Conservation (phyloP, 1,140 invertebrate species). For the Rhyzopertha dominica region DNA sequence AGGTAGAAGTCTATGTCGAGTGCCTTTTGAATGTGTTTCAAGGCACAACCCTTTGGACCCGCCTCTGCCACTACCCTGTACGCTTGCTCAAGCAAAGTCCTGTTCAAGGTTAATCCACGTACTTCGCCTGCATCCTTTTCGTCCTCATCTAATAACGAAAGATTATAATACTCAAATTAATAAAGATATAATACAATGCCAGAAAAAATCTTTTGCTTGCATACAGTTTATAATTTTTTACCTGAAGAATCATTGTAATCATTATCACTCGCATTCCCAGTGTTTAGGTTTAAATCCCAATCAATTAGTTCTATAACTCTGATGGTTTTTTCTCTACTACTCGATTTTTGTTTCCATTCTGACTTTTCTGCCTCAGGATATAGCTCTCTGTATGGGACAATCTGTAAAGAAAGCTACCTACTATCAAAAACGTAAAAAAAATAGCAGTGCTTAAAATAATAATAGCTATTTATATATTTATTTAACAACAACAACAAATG, state of each 20-base stretch:
- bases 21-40: slow-evolving; percentile 9
- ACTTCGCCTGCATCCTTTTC: no score
- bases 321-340: slow-evolving; percentile 49
- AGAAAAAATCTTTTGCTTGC: no score
- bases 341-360: slow-evolving; percentile 53
- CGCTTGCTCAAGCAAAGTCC: no score
- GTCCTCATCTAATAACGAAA: no score
- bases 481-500: no score
- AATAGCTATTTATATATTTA: neutral
- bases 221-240: no score
- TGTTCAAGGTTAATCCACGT: no score
- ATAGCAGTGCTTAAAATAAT: slow-evolving; percentile 6
- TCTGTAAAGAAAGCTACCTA: slow-evolving; percentile 41
- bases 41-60: slow-evolving; percentile 5
- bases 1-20: slow-evolving; percentile 19
- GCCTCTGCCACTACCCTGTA: slow-evolving; percentile 6
- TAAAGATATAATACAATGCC: no score
- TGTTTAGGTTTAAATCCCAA: slow-evolving; percentile 48
- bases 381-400: slow-evolving; percentile 53
- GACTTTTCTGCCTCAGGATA: slow-evolving; percentile 53
- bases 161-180: no score
- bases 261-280: slow-evolving; percentile 47
- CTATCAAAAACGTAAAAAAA: slow-evolving; percentile 19
- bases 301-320: slow-evolving; percentile 51
- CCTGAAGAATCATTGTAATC: slow-evolving; percentile 47